Evolutionary conservation across 2,797 vertebrate species (phyloP).

Genomic region (Chrysolophus pictus): DNA sequence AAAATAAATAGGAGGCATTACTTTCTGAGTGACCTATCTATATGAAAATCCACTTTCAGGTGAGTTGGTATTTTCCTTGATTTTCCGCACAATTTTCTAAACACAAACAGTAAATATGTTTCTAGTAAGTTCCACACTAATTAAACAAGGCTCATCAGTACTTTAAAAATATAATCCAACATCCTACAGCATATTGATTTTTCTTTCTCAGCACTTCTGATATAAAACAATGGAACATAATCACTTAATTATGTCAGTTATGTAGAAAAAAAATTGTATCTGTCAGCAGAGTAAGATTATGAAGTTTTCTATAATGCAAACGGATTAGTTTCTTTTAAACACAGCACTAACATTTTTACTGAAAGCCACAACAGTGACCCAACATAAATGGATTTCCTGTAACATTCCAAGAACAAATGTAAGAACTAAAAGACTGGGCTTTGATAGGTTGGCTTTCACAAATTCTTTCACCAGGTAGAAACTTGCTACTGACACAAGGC

Average conservation of each 20-base stretch:
- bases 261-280: background rate
- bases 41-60: background rate
- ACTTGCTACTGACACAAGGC: background rate
- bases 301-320: conserved; percentile 1
- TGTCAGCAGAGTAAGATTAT: background rate
- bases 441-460: background rate
- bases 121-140: background rate
- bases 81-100: background rate
- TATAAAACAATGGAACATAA: background rate
- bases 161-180: background rate
- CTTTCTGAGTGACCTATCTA: too few relatives aligned
- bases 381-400: background rate
- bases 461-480: background rate
- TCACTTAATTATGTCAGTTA: background rate
- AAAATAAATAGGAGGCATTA: too few relatives aligned
- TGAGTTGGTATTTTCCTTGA: background rate
- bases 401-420: background rate
- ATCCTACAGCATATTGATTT: background rate
- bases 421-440: background rate
- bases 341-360: background rate
- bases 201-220: background rate
- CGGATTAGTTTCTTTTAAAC: background rate
- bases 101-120: background rate
- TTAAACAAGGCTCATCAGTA: background rate
- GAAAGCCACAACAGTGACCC: background rate